Evolutionary conservation across 2,113 vertebrate genomes (phyloP), one percentile per base, ranked within the genome.

Genomic region (Petrocephalus microphthalmus): DNA sequence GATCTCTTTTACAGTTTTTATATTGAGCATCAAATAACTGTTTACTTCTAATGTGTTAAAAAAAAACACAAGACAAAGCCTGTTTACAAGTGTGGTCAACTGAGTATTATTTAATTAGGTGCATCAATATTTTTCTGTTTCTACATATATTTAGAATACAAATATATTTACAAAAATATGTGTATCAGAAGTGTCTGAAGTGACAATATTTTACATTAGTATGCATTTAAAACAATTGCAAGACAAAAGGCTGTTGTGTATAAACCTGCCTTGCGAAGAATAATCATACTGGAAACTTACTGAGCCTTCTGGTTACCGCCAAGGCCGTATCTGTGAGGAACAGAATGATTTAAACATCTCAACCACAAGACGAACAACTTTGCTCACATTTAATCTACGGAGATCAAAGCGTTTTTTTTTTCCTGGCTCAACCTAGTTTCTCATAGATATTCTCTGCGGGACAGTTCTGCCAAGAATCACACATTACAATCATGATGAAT

Each of bases 371-470:
- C 42, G 82, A 64, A 89, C 85, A 85, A 87, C 86, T 85, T 85
- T 54, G 49, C 52, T 85, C 88, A 51, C 78, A 89, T 86, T 53
- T 84, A 47, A 85, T 85, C 88, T 89, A 64, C 51, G 1, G 49
- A 87, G 90, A 89, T 90, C 86, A 90, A 90, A 90, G 90, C 56
- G 0, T 6, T 45, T 83, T 81, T 64, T 64, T 64, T 78, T 54
- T 29, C 64, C 49, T 25, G 52, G 25, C 64, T 86, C 84, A 81
- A 42, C 74, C 89, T 85, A 83, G 7, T 88, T 88, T 87, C 87
- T 52, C 53, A 33, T 10, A 57, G 53, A 86, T 78, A 67, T 82
- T 88, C 87, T 87, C 71, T 22, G 47, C 33, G 64, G 89, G 85
- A 84, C 54, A 25, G 78, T 74, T 84, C 22, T 74, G 42, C 82